Evolutionary conservation across 2,888 invertebrate species (phyloP), one percentile per base, ranked within the genome.

Genomic region (Phasia obesa): DNA sequence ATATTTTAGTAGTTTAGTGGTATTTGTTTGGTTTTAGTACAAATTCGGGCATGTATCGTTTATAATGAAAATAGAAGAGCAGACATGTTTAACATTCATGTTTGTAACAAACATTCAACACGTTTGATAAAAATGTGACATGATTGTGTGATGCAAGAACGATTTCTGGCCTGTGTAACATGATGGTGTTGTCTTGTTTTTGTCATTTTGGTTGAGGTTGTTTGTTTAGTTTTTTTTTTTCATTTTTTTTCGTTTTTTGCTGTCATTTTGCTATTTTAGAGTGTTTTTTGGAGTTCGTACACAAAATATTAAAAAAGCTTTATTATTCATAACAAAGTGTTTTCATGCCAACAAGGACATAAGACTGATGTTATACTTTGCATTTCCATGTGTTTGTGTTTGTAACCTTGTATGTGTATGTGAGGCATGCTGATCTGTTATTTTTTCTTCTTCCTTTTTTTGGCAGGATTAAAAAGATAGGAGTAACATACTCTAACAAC

Each of bases 271-370:
- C 3, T 59, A 44, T 70, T 70, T 70, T 71, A 25, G 55, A 78
- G 49, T 71, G 65, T 51, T 77, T 77, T 69, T 77, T 17, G 69
- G 35, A 62, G 76, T 69, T 77, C 47, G 65, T 59, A 73, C 42
- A 69, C 53, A 77, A 69, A 73, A 73, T 69, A 78, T 78, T 78
- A 69, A 78, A 69, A 76, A 74, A 74, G 74, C 82, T 82, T 78
- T 82, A 70, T 78, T 73, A 74, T 82, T 77, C 81, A 82, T 77
- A 78, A 70, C 74, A 82, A 78, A 78, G 74, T 77, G 81, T 77
- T 78, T 74, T 70, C 70, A 78, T 82, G 78, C 82, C 81, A 82
- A 82, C 73, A 78, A 82, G 82, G 78, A 78, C 81, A 81, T 82
- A 62, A 69, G 62, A 77, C 81, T 82, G 77, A 77, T 82, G 77